Evolutionary conservation across 2,888 invertebrate genomes (phyloP).

Genomic region (Leptinotarsa juncta): DNA sequence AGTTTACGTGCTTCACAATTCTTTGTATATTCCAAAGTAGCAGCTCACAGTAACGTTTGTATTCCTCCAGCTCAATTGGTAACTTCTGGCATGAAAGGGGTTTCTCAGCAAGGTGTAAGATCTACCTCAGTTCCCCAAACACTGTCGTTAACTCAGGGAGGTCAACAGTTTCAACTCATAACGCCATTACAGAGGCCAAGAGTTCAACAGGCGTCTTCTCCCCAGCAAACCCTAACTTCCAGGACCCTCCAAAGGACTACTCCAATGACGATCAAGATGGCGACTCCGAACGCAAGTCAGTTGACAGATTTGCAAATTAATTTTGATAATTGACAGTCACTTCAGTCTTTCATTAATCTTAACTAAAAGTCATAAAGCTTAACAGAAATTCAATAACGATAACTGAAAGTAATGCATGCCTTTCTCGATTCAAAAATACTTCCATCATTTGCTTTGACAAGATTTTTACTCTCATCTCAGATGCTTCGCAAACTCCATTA

Average conservation of each 20-base stretch:
- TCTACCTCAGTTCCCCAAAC: conserved; percentile 56
- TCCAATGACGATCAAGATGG: conserved; percentile 65
- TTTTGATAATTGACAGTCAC: conserved; percentile 57
- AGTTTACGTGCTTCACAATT: too few species aligned
- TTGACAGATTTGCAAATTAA: conserved; percentile 63
- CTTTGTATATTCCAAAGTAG: not conserved
- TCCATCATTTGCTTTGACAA: conserved; percentile 21
- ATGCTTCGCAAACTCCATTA: conserved; percentile 57
- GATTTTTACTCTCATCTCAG: conserved; percentile 51
- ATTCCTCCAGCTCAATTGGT: conserved; percentile 71
- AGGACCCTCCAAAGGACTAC: conserved; percentile 62
- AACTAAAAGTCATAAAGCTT: too few species aligned
- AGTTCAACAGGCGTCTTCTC: conserved; percentile 50
- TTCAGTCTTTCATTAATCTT: conserved; percentile 7
- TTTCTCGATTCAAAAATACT: conserved; percentile 27
- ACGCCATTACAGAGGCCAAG: conserved; percentile 62
- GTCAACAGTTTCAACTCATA: conserved; percentile 62
- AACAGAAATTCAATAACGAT: not conserved
- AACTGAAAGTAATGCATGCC: conserved; percentile 51
- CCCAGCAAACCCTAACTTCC: conserved; percentile 57
- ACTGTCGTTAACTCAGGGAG: conserved; percentile 58
- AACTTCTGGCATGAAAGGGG: conserved; percentile 74
- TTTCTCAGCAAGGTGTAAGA: conserved; percentile 60
- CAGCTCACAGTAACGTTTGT: not conserved
- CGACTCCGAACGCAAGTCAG: conserved; percentile 64